A percentile compares a stretch with the other conserved stretches of the same genome.
Conservation (phyloP, 2,797 vertebrate genomes). For the Scolopax rusticola region DNA sequence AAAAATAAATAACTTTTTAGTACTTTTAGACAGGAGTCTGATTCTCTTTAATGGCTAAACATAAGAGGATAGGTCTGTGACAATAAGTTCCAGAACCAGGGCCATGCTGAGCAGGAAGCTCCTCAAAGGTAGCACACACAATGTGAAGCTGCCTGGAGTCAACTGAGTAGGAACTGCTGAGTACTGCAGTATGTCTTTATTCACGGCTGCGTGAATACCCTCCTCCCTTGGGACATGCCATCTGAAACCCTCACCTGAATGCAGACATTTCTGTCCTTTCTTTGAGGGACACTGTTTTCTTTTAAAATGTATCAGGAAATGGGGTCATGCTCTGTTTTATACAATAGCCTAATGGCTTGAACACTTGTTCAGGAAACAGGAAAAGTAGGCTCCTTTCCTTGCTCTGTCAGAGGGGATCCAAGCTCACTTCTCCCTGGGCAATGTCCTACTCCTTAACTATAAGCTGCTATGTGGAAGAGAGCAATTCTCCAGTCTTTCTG, state of each 20-base stretch:
- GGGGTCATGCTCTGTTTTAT: constrained; percentile 41
- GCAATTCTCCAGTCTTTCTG: background rate
- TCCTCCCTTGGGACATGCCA: constrained; percentile 31
- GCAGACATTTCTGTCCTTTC: constrained; percentile 53
- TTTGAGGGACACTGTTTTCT: constrained; percentile 58
- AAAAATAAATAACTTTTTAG: background rate
- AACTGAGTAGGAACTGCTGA: constrained; percentile 21
- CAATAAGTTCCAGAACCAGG: background rate
- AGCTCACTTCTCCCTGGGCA: background rate
- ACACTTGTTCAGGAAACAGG: constrained; percentile 74
- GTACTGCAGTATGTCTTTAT: constrained; percentile 13
- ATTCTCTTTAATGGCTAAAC: background rate
- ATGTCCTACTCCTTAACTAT: background rate
- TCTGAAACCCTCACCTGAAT: constrained; percentile 62
- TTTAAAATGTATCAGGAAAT: constrained; percentile 49
- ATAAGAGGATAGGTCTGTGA: background rate
- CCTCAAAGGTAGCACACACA: constrained; percentile 13
- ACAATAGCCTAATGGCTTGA: constrained; percentile 72
- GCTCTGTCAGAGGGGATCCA: constrained; percentile 22
- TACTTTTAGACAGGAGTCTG: background rate
- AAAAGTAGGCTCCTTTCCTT: constrained; percentile 63
- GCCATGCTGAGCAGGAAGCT: constrained; percentile 32
- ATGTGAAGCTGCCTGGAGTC: background rate
- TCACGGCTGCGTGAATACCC: background rate
- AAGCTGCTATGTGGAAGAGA: background rate